Conservation (phyloP, 2,113 vertebrate genomes). For the Eclectus roratus region DNA sequence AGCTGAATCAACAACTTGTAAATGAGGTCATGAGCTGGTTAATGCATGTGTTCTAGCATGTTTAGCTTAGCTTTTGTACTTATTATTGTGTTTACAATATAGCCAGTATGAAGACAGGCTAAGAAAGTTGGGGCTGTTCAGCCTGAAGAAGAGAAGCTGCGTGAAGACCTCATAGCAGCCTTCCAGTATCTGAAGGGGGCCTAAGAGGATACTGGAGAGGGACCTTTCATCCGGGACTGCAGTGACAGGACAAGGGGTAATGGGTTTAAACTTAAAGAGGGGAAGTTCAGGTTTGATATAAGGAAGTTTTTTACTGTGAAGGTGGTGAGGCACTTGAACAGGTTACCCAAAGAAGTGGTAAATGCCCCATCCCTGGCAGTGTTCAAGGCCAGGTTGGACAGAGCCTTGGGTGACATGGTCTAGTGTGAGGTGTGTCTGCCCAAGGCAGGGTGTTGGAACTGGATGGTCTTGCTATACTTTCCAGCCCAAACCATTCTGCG, state of each 20-base stretch:
- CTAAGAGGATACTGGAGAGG: neutral
- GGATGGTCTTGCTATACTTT: neutral
- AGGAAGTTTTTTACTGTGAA: neutral
- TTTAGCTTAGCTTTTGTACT: neutral
- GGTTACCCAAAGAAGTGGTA: neutral
- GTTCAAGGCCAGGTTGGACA: neutral
- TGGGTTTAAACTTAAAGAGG: neutral
- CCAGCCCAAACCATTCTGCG: neutral
- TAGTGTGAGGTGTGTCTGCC: neutral
- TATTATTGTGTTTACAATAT: neutral
- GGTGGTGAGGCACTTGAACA: neutral
- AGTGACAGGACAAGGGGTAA: neutral
- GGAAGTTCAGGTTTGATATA: neutral
- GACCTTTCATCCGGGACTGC: neutral
- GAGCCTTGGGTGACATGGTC: neutral
- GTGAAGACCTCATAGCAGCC: neutral
- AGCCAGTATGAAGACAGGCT: neutral
- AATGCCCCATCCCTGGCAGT: neutral
- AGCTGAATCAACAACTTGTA: conserved; percentile 33
- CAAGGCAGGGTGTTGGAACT: neutral
- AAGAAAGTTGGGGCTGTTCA: neutral
- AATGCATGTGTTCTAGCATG: neutral
- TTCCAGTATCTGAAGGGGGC: neutral
- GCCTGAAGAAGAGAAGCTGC: neutral
- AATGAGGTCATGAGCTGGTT: conserved; percentile 13